phyloP scores from a whole-genome alignment of 2,113 vertebrate species.

The Cyprinus carpio region DNA sequence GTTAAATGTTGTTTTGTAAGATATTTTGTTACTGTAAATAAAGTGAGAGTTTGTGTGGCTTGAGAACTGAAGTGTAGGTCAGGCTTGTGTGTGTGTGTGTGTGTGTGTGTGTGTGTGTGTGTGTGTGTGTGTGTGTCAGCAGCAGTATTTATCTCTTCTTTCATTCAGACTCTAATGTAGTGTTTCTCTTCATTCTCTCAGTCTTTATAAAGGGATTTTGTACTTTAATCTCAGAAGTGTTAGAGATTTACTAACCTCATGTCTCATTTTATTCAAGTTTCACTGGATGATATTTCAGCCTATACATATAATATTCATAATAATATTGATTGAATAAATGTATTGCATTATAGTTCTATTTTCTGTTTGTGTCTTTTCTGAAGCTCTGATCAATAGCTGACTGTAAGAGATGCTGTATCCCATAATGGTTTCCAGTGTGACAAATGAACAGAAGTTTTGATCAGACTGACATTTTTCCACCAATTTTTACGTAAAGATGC shows the following conservation, averaged over 20 bases:
- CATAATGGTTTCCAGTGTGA: background rate
- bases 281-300: constrained; percentile 65
- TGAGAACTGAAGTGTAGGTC: constrained; percentile 66
- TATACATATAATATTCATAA: constrained; percentile 68
- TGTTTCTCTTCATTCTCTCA: background rate
- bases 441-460: no score
- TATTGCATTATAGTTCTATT: constrained; percentile 61
- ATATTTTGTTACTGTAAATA: constrained; percentile 98
- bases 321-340: constrained; percentile 74
- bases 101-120: constrained; percentile 63
- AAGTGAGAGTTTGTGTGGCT: constrained; percentile 76
- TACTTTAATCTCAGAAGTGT: constrained; percentile 78
- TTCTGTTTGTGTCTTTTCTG: background rate
- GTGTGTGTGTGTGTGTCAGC: constrained; percentile 56
- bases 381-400: no score
- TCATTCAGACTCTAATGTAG: constrained; percentile 54
- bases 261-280: constrained; percentile 69
- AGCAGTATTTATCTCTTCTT: constrained; percentile 7
- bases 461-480: no score
- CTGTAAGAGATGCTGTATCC: background rate
- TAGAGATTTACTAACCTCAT: constrained; percentile 74
- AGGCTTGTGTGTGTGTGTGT: constrained; percentile 74
- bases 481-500: no score
- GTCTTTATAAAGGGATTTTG: constrained; percentile 78
- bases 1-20: constrained; percentile 82